Base-by-base conservation (phyloP, 1,140 invertebrate species). In the Plutomurus gul region DNA sequence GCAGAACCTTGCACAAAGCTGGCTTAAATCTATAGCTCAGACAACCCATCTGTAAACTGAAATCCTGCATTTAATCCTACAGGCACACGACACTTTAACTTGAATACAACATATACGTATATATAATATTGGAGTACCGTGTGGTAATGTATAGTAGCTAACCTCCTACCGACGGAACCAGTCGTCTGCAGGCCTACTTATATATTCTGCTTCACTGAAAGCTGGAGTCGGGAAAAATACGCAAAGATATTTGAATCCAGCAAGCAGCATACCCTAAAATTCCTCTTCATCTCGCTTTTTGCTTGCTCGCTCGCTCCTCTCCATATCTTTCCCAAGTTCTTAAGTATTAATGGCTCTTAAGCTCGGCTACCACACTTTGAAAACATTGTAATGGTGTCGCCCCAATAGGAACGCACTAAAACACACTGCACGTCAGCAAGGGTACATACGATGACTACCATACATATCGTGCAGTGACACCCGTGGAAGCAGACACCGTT, bases 11-110 rank as follows among this genome's bases (percentile, higher is more conserved):
- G 60, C 16, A 30, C 60, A 27, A 36, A 40, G 49, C 25, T 56
- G 49, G 11, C 49, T 56, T 56, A 56, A 56, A 11, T 20, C 49
- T 56, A 20, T 18, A 56, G 49, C n/a, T 39, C 18, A 20, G n/a
- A 4, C 36, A 37, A n/a, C 33, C 70, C 70, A 70, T 33, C 60
- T 70, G 33, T 70, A 36, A 70, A 33, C 13, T 70, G 33, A 70
- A 70, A 70, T 36, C 25, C 60, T 27, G 33, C 20, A 65, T 22
- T 37, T 72, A 72, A 72, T 72, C 70, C 70, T n/a, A n/a, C 39
- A 72, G 70, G 25, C 70, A 72, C 70, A 36, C 70, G 70, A 72
- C 70, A 56, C 49, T 56, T 70, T 30, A 27, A 27, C 22, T 70
- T 16, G n/a, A 13, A 22, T 51, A 22, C 49, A n/a, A n/a, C n/a